Evolutionary conservation across 1,140 invertebrate species (phyloP).

Genomic region (Lasioglossum baleicum): DNA sequence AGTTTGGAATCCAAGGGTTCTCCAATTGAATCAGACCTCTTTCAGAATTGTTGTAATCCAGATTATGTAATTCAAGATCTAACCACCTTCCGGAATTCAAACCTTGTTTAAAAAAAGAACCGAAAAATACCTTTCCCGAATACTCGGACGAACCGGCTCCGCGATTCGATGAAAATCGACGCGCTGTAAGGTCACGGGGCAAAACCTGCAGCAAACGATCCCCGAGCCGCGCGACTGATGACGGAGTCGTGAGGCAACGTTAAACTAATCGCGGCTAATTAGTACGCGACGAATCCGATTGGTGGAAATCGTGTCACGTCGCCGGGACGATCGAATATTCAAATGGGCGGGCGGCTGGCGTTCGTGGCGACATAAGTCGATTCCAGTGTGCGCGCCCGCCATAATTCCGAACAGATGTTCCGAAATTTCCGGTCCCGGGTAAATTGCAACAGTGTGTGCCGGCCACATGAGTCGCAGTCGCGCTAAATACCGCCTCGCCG

Average conservation of each 20-base stretch:
- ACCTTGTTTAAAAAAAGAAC: no score
- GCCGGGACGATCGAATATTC: slow-evolving; percentile 25
- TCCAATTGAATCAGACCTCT: no score
- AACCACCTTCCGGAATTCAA: no score
- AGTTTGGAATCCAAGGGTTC: no score
- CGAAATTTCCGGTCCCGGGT: background rate
- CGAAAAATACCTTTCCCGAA: no score
- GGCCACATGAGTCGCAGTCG: background rate
- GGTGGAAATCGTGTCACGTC: background rate
- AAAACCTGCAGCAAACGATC: no score
- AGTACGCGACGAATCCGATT: slow-evolving; percentile 48
- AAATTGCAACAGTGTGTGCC: background rate
- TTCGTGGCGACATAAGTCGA: slow-evolving; percentile 12
- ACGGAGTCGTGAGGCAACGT: slow-evolving; percentile 54
- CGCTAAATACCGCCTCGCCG: no score
- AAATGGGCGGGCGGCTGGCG: background rate
- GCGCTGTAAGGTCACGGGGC: no score
- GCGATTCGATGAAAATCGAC: no score
- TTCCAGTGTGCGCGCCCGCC: background rate
- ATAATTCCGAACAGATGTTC: slow-evolving; percentile 16
- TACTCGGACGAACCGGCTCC: no score
- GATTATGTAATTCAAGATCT: no score
- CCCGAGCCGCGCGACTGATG: slow-evolving; percentile 56
- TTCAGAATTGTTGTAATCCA: no score
- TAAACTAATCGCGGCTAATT: slow-evolving; percentile 68